These are phyloP conservation scores for Drosophila trichaetosa DNA, from an alignment of 2,888 invertebrate genomes.

Conservation along the genomic window DNA sequence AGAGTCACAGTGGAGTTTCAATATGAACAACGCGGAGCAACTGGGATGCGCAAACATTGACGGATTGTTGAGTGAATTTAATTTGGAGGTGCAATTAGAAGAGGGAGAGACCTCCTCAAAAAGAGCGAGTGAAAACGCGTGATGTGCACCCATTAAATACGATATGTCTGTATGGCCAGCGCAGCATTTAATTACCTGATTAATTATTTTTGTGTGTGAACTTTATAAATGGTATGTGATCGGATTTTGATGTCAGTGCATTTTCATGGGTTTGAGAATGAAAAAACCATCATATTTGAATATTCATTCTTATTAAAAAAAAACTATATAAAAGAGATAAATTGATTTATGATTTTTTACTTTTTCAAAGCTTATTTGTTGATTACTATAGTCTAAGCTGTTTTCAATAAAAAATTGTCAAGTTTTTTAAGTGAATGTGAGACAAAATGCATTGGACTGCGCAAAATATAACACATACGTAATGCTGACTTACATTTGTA, in stretches of 20 bases:
- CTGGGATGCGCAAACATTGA: constrained; percentile 41
- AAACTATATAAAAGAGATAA: neutral
- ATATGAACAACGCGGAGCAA: constrained; percentile 30
- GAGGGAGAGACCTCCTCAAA: neutral
- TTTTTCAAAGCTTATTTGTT: neutral
- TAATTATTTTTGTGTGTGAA: constrained; percentile 14
- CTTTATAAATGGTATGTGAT: neutral
- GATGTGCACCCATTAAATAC: constrained; percentile 12
- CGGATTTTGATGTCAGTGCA: neutral
- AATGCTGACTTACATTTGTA: constrained; percentile 1
- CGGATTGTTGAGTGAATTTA: constrained; percentile 45
- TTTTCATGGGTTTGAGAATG: neutral
- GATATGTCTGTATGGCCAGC: constrained; percentile 48
- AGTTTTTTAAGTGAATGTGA: neutral
- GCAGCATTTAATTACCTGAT: constrained; percentile 34
- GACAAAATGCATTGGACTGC: neutral
- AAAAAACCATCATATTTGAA: neutral
- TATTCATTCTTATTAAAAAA: neutral
- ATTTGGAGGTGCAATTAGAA: constrained; percentile 24
- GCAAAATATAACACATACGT: constrained; percentile 42
- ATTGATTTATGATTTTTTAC: neutral
- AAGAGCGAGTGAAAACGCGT: constrained; percentile 2
- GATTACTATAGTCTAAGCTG: neutral
- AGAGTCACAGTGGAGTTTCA: constrained; percentile 3
- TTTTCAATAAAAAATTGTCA: neutral